Conservation (phyloP, 1,140 invertebrate genomes). For the Mizuhopecten yessoensis region DNA sequence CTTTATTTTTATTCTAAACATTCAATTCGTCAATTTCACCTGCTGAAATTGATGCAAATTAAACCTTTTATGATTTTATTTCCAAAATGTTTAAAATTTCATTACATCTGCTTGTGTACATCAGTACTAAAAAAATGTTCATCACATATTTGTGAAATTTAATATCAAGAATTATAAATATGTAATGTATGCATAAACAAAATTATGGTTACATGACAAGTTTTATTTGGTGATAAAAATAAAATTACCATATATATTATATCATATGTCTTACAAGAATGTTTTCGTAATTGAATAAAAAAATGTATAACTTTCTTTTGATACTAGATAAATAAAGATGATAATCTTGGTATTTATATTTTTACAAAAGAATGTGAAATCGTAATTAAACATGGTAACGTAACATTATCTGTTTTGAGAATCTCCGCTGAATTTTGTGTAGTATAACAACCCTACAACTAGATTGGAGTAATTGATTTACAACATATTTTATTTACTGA, state of each 20-base stretch:
- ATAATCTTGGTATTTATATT: neutral
- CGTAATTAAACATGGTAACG: neutral
- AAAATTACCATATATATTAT: neutral
- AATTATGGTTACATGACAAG: neutral
- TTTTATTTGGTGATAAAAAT: neutral
- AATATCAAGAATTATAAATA: neutral
- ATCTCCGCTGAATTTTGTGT: neutral
- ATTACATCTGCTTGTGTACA: too few relatives aligned
- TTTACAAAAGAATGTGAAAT: conserved; percentile 31
- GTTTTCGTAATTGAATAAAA: conserved; percentile 16
- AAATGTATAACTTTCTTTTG: neutral
- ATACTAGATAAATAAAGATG: neutral
- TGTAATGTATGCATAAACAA: conserved; percentile 9
- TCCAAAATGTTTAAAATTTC: too few relatives aligned
- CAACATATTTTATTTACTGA: neutral
- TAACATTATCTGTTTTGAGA: neutral
- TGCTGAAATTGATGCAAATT: too few relatives aligned
- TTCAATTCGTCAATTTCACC: too few relatives aligned
- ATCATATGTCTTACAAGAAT: neutral
- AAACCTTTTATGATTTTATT: too few relatives aligned
- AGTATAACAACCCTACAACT: neutral
- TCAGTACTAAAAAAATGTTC: too few relatives aligned
- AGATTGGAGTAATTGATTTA: neutral
- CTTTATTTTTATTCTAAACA: too few relatives aligned
- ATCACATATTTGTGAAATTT: conserved; percentile 25